A percentile compares a stretch with the other conserved stretches of the same genome.
phyloP scores from a whole-genome alignment of 2,113 vertebrate genomes.

The Pterophyllum scalare region DNA sequence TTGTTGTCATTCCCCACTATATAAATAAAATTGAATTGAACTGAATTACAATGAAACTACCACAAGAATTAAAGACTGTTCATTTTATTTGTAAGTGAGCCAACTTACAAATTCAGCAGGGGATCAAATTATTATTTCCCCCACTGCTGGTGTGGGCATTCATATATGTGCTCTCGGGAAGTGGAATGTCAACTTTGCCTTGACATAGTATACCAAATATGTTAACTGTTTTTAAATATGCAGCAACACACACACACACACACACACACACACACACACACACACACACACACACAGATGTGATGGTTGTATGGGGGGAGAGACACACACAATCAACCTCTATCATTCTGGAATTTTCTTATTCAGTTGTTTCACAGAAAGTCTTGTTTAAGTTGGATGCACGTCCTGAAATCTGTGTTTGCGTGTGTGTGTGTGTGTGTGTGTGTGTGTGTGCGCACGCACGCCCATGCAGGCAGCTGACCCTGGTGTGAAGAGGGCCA shows the following conservation, averaged over 20 bases:
- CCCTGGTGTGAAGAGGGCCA: slow-evolving; percentile 71
- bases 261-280: slow-evolving; percentile 1
- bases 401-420: slow-evolving; percentile 12
- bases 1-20: too few species aligned
- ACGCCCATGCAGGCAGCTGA: slow-evolving; percentile 78
- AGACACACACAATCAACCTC: slow-evolving; percentile 7
- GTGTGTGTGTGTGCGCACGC: slow-evolving; percentile 37
- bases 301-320: not conserved
- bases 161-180: not conserved
- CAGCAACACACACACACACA: not conserved
- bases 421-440: slow-evolving; percentile 23
- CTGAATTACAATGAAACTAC: too few species aligned
- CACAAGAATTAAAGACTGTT: too few species aligned
- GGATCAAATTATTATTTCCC: too few species aligned
- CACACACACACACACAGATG: not conserved
- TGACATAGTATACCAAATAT: not conserved
- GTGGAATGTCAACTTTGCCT: slow-evolving; percentile 32
- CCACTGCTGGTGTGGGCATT: too few species aligned
- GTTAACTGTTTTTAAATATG: slow-evolving; percentile 1
- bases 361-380: slow-evolving; percentile 55
- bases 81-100: too few species aligned
- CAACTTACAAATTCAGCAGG: too few species aligned
- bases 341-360: slow-evolving; percentile 44
- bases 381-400: slow-evolving; percentile 62
- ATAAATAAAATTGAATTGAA: too few species aligned